A percentile compares a stretch with the other conserved stretches of the same genome.
These are phyloP conservation scores for Ctenicera cuprea DNA, from an alignment of 2,888 invertebrate genomes.

Conservation along the genomic window DNA sequence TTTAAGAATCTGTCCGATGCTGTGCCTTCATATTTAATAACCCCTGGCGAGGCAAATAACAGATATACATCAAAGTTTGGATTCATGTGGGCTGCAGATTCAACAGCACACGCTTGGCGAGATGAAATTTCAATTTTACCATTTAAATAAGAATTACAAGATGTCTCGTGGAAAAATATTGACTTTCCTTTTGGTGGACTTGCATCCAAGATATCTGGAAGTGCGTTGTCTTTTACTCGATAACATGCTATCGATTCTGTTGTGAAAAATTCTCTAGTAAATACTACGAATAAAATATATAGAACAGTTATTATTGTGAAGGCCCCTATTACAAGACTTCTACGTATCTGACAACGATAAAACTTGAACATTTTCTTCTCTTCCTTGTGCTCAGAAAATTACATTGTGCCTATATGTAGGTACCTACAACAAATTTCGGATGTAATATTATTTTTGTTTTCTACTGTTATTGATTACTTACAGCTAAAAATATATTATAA, in stretches of 20 bases:
- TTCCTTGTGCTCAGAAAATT: not conserved
- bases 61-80: conserved; percentile 76
- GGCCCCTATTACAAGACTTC: conserved; percentile 18
- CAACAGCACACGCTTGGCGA: conserved; percentile 81
- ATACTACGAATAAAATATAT: conserved; percentile 1
- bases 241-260: conserved; percentile 62
- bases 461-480: no score
- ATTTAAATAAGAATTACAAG: conserved; percentile 72
- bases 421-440: no score
- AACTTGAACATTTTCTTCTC: not conserved
- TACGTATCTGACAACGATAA: conserved; percentile 21
- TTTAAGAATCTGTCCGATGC: conserved; percentile 67
- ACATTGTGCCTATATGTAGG: no score
- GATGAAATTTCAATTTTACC: conserved; percentile 73
- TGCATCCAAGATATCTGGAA: conserved; percentile 66
- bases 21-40: conserved; percentile 58
- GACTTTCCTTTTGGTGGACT: conserved; percentile 69
- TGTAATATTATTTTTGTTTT: no score
- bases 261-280: not conserved
- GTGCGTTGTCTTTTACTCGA: conserved; percentile 57
- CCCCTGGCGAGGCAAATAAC: conserved; percentile 74
- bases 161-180: conserved; percentile 82
- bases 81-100: conserved; percentile 80
- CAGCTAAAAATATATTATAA: no score
- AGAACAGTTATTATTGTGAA: conserved; percentile 10